A percentile compares a stretch with the other conserved stretches of the same genome.
These are phyloP conservation scores for Drosophila testacea DNA, from an alignment of 2,888 invertebrate species.

Conservation along the genomic window DNA sequence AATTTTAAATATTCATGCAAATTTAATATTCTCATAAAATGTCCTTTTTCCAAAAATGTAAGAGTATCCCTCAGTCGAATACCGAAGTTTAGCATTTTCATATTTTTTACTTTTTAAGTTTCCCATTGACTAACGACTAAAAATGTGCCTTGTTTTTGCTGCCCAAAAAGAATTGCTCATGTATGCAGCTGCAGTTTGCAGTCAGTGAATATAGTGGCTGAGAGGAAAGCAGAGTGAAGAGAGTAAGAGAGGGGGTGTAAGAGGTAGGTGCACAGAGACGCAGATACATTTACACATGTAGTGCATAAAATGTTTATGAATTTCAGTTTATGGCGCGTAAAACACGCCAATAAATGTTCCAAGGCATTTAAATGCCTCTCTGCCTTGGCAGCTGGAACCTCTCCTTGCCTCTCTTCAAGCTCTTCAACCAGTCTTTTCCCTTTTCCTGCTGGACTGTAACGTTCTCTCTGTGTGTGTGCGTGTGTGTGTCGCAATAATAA, in stretches of 20 bases:
- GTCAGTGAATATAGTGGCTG: slow-evolving; percentile 1
- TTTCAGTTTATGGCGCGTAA: slow-evolving; percentile 82
- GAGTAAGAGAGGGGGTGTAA: background rate
- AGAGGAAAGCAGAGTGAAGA: too few relatives aligned
- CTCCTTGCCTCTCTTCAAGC: slow-evolving; percentile 17
- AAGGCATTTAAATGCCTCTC: slow-evolving; percentile 73
- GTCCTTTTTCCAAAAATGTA: too few relatives aligned
- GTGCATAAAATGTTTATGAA: slow-evolving; percentile 81
- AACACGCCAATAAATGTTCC: slow-evolving; percentile 81
- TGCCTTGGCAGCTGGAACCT: slow-evolving; percentile 52
- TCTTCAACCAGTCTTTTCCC: slow-evolving; percentile 5
- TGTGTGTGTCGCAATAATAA: slow-evolving; percentile 75
- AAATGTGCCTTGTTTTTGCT: slow-evolving; percentile 47
- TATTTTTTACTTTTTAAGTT: slow-evolving; percentile 23
- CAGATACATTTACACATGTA: slow-evolving; percentile 79
- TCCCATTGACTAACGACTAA: slow-evolving; percentile 40
- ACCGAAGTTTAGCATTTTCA: background rate
- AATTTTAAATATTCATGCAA: too few relatives aligned
- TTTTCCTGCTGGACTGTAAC: background rate
- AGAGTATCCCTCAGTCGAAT: slow-evolving; percentile 29
- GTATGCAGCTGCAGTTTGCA: slow-evolving; percentile 51
- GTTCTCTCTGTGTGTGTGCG: background rate
- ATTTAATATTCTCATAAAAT: too few relatives aligned
- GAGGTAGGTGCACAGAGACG: slow-evolving; percentile 12
- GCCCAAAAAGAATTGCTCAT: slow-evolving; percentile 27